A percentile compares a stretch with the other conserved stretches of the same genome.
phyloP scores from a whole-genome alignment of 1,140 invertebrate species.

The Diploscapter pachys region DNA sequence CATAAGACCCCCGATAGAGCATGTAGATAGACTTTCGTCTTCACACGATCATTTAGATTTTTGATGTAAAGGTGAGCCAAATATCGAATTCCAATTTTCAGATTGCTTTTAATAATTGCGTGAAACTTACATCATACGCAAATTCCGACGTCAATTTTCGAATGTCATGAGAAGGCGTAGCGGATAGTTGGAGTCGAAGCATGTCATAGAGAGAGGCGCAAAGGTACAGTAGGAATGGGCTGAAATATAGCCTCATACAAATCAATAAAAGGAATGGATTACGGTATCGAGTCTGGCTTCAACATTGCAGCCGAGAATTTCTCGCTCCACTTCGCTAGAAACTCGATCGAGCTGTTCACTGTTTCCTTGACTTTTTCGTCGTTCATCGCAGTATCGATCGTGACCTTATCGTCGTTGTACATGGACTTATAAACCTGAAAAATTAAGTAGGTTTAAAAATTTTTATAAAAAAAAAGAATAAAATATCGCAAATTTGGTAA shows the following conservation, averaged over 20 bases:
- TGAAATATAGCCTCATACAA: not conserved
- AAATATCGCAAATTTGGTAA: not conserved
- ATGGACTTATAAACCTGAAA: not conserved
- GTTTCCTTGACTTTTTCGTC: constrained; percentile 11
- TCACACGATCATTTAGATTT: no score
- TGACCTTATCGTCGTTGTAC: not conserved
- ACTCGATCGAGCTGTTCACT: constrained; percentile 23
- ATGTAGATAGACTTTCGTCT: no score
- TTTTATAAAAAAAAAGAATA: not conserved
- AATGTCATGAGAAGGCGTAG: constrained; percentile 10
- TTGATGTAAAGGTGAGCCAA: no score
- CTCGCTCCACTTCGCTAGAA: constrained; percentile 30
- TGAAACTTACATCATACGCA: no score
- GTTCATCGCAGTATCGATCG: constrained; percentile 1
- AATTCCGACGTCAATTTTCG: not conserved
- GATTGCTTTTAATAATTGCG: no score
- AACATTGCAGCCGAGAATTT: constrained; percentile 17
- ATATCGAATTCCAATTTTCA: no score
- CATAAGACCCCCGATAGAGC: no score
- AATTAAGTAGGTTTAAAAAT: not conserved
- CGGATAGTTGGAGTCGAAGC: constrained; percentile 18
- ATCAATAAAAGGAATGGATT: constrained; percentile 5
- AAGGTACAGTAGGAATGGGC: constrained; percentile 4
- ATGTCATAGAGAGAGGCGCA: constrained; percentile 19
- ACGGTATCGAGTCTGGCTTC: constrained; percentile 11